These are phyloP conservation scores for Sebastes taczanowskii DNA, from an alignment of 2,797 vertebrate genomes.

Conservation along the genomic window DNA sequence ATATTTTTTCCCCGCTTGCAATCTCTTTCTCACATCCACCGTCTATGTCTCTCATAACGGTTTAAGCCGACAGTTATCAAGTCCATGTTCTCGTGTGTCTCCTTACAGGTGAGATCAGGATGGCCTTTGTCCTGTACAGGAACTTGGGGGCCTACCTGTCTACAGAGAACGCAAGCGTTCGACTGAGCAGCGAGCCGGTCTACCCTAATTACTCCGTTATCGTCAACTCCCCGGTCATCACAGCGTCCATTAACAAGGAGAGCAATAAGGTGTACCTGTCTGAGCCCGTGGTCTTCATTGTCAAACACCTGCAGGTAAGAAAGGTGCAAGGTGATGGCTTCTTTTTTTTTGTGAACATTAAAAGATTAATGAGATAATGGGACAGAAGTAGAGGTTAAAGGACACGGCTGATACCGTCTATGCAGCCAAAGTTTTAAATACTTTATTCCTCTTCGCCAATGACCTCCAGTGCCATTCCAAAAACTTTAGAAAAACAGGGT, in stretches of 20 bases:
- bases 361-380: neutral
- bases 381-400: neutral
- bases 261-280: conserved; percentile 97
- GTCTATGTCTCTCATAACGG: conserved; percentile 16
- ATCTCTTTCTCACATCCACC: neutral
- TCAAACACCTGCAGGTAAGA: conserved; percentile 94
- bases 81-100: conserved; percentile 16
- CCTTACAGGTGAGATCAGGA: conserved; percentile 92
- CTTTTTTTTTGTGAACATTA: neutral
- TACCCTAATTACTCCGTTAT: conserved; percentile 97
- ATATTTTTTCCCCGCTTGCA: neutral
- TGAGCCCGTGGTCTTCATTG: conserved; percentile 95
- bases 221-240: conserved; percentile 98
- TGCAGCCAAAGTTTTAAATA: neutral
- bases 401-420: neutral
- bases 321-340: neutral
- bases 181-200: conserved; percentile 89
- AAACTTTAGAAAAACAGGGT: neutral
- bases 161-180: conserved; percentile 96
- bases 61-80: conserved; percentile 17
- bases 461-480: neutral
- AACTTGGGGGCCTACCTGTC: conserved; percentile 95
- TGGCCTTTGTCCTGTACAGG: conserved; percentile 96
- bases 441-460: neutral
- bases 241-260: conserved; percentile 97